Conservation (phyloP, 2,888 invertebrate genomes). For the Luperina nickerlii region DNA sequence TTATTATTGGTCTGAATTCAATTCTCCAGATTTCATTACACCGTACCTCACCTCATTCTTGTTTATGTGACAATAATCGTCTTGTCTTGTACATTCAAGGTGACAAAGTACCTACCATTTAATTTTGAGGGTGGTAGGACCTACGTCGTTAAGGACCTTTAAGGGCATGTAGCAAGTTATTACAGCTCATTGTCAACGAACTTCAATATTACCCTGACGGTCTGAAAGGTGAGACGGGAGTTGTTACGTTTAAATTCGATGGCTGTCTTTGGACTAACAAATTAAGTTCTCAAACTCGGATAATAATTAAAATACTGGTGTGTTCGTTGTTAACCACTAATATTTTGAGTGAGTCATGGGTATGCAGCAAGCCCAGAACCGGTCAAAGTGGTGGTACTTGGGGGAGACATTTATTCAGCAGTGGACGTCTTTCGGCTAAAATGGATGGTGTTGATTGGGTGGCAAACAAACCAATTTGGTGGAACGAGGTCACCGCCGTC, state of each 20-base stretch:
- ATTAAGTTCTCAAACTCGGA: conserved; percentile 1
- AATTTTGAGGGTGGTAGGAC: neutral
- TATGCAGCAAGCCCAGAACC: neutral
- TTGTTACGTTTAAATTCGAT: conserved; percentile 22
- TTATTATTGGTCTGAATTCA: neutral
- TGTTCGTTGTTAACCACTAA: neutral
- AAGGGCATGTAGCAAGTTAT: conserved; percentile 14
- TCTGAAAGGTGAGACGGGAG: conserved; percentile 24
- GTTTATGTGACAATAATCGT: neutral
- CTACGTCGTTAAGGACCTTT: neutral
- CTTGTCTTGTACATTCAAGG: neutral
- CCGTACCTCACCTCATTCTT: neutral
- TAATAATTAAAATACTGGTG: neutral
- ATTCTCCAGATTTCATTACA: neutral
- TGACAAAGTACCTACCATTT: conserved; percentile 3
- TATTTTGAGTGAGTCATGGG: neutral
- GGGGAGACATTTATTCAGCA: neutral
- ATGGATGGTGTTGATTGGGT: neutral
- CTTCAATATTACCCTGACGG: conserved; percentile 35
- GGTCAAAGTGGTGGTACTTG: neutral
- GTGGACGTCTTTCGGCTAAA: neutral
- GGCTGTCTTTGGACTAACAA: neutral
- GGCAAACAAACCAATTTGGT: neutral
- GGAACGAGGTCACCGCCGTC: neutral
- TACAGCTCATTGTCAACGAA: conserved; percentile 29